Conservation (phyloP, 2,888 invertebrate species). For the Aromia moschata region DNA sequence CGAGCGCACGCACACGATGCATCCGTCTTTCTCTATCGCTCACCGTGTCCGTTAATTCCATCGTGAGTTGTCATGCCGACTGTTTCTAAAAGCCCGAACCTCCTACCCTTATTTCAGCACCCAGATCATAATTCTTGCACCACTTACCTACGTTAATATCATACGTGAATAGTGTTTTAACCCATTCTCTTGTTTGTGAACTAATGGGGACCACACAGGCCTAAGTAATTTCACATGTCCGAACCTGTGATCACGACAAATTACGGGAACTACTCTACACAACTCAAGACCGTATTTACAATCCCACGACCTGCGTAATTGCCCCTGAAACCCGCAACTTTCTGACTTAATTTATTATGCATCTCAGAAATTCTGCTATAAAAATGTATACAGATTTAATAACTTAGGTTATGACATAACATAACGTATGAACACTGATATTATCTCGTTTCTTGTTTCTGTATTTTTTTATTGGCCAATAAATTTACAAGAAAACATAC, state of each 20-base stretch:
- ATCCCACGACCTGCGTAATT: constrained; percentile 50
- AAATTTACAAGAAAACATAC: not conserved
- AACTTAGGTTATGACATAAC: constrained; percentile 6
- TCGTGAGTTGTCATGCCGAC: constrained; percentile 53
- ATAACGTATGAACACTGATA: constrained; percentile 9
- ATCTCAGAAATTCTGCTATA: constrained; percentile 29
- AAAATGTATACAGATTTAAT: constrained; percentile 28
- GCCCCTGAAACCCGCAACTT: constrained; percentile 43
- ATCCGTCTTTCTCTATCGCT: constrained; percentile 49
- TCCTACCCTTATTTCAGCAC: constrained; percentile 61
- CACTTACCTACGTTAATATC: constrained; percentile 49
- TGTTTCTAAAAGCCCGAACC: constrained; percentile 57
- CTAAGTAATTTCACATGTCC: constrained; percentile 57
- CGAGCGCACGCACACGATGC: constrained; percentile 59
- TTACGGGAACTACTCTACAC: constrained; percentile 53
- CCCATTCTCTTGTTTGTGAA: constrained; percentile 36
- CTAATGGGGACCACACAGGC: constrained; percentile 51
- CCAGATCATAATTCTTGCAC: constrained; percentile 60
- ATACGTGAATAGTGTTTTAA: constrained; percentile 37
- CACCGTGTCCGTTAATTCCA: constrained; percentile 37
- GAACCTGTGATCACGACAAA: constrained; percentile 57
- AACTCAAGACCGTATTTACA: constrained; percentile 47
- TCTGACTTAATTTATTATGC: constrained; percentile 38
- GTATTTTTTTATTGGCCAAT: constrained; percentile 2
- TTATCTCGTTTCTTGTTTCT: constrained; percentile 2